Evolutionary conservation across 2,888 invertebrate species (phyloP), one percentile per base, ranked within the genome.

Genomic region (Ochropleura leucogaster): DNA sequence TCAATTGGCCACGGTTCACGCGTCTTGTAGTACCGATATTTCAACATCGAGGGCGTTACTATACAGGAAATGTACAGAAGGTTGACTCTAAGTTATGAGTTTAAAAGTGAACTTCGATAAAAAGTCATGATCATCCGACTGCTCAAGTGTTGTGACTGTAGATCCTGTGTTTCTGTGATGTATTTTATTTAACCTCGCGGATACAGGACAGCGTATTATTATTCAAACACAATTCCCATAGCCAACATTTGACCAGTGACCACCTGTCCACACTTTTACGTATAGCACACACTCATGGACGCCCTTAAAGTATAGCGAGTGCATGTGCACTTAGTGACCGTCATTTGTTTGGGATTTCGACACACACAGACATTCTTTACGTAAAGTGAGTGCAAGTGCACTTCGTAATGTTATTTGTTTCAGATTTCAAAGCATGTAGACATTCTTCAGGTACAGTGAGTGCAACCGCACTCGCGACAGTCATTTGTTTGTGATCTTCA

Each of bases 1-100:
- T 69, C 63, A 84, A 80, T 80, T 80, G 80, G 53, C 53, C 20
- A 9, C 62, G 55, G 62, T 59, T 84, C 53, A 63, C 81, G 81
- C 84, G 68, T 77, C 53, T 53, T n/a, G 67, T 6, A 74, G 12
- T 68, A 18, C 55, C 73, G 59, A 68, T 68, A 79, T 79, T 68
- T 79, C 60, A 53, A 57, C 55, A 55, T 60, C 40, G 44, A 46
- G 47, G 30, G 30, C 59, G 18, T 57, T 69, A 6, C 49, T 30
- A 59, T n/a, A 9, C 30, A 20, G 40, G 7, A 20, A 3, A 44
- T 7, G 9, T 10, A 3, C 59, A 75, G 51, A 79, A 74, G 30
- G 30, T 47, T 14, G 0, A 1, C 0, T 30, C 6, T 0, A 18
- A 16, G n/a, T 59, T 30, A 30, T 20, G 0, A 14, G 3, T 14